Base-by-base conservation (phyloP, 2,113 vertebrate genomes). In the Caranx melampygus region DNA sequence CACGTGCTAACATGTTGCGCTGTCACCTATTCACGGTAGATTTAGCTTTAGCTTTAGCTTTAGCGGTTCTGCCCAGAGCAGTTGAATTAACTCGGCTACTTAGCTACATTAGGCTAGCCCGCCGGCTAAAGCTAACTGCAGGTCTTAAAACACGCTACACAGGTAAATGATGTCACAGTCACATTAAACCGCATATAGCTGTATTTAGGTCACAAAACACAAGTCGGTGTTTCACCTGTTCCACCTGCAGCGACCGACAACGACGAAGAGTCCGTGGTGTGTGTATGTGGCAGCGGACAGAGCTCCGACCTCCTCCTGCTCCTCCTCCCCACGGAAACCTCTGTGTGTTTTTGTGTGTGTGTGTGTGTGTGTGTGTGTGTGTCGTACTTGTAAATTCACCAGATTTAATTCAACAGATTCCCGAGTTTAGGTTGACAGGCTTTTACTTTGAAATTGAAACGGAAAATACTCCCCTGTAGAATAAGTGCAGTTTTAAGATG, bases 261-360 rank as follows among this genome's bases (percentile, higher is more conserved):
- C 13, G 12, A 34, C 9, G 34, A 55, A 3, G 34, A 10, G 44
- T 65, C 20, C 33, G 42, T 52, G 44, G 57, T 68, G 54, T 70
- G 12, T 49, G 80, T 65, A 88, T 89, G 90, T 90, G 88, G 90
- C 90, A 90, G 0, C 40, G 21, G n/a, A 33, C 6, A 0, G 21
- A 37, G 57, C 51, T 83, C 52, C 84, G 78, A 20, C 31, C 40
- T 35, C 72, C 9, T 42, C 5, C 8, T 26, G 45, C 80, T 21
- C 31, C 40, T 35, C 72, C 9, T 42, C 5, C 8, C 34, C 54
- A n/a, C 8, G 79, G 80, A 60, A 77, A 89, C 87, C 67, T 54
- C 37, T 14, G 42, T 61, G 18, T 26, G 20, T 16, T 45, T 9
- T 8, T 10, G 40, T 10, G 40, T 9, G 7, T 42, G 40, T 9